Evolutionary conservation across 2,797 vertebrate species (phyloP), one percentile per base, ranked within the genome.

Genomic region (Acrocephalus scirpaceus): DNA sequence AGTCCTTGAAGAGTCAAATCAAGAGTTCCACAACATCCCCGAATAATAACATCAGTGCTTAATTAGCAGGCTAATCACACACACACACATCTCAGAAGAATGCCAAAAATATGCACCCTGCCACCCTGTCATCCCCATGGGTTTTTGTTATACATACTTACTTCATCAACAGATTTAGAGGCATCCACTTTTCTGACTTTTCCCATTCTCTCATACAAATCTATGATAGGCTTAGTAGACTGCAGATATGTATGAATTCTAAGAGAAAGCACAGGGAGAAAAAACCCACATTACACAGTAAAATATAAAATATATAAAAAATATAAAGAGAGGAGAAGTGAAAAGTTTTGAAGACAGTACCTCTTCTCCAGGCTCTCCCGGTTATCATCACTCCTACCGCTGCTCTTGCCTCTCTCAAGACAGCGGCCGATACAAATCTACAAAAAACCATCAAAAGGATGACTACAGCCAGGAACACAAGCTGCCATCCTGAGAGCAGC

Each of bases 161-260:
- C 99, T 98, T 99, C 98, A 36, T 99, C 98, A 92, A 99, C 98
- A 60, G 97, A 96, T 70, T 98, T 98, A 77, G 99, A 99, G 70
- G 99, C 99, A 67, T 99, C 99, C 88, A 99, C 98, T 72, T 98
- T 99, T 96, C 96, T 98, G 94, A 99, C 99, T 97, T 99, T 99
- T 20, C 99, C 99, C 38, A 97, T 98, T 96, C 98, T 97, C 96
- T 99, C 98, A 91, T 99, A 99, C 93, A 97, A 98, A 29, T 99
- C 98, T 95, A 99, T 99, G 93, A 99, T 99, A 81, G 99, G 99
- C 91, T 97, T 98, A n/a, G 99, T 99, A 72, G 99, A 99, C 95
- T 99, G 98, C 88, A 99, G 98, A 94, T 99, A 99, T 4, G 99
- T 99, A 94, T 99, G 98, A 98, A 99, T 99, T 98, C 99, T 99